A percentile compares a stretch with the other conserved stretches of the same genome.
Evolutionary conservation across 2,113 vertebrate genomes (phyloP).

Genomic region (Oreochromis aureus): DNA sequence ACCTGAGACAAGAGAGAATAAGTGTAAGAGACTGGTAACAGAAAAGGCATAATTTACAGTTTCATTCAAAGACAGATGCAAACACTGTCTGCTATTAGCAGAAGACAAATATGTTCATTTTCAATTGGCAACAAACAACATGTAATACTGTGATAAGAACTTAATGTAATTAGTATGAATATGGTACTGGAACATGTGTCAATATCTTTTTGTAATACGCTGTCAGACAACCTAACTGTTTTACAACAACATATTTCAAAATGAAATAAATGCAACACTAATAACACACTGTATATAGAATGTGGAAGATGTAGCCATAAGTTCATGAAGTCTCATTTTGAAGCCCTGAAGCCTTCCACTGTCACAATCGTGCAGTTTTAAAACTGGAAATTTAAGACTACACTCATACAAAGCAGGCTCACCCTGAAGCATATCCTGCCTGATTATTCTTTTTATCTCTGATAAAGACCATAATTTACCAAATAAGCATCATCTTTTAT

Average conservation of each 20-base stretch:
- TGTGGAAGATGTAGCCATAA: background rate
- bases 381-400: background rate
- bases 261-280: background rate
- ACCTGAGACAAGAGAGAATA: background rate
- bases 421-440: background rate
- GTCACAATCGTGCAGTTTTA: background rate
- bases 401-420: background rate
- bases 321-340: background rate
- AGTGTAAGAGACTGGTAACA: background rate
- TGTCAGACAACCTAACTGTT: background rate
- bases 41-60: background rate
- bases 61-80: background rate
- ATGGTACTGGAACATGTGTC: background rate
- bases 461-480: background rate
- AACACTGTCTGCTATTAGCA: background rate
- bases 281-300: background rate
- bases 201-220: background rate
- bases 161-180: background rate
- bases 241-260: background rate
- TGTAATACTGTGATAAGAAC: background rate
- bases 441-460: background rate
- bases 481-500: background rate
- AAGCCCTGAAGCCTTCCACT: background rate
- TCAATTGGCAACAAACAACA: background rate
- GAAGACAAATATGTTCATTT: background rate